Percentiles rank a stretch among this genome's conserved stretches.
Conservation (phyloP, 2,797 vertebrate genomes). For the Philypnodon macrostomus region DNA sequence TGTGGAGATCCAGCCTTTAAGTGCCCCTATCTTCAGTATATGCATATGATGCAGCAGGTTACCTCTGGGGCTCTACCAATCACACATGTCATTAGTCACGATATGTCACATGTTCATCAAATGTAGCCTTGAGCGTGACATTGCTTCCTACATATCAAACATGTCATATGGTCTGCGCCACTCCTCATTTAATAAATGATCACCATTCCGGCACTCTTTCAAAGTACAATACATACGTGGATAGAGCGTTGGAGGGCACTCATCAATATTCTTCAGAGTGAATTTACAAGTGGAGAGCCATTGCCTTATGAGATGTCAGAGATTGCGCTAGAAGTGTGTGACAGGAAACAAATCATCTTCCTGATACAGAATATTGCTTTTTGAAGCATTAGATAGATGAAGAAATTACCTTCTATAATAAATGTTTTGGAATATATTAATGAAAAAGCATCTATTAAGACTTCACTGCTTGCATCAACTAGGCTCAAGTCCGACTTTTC, state of each 20-base stretch:
- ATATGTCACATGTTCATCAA: constrained; percentile 49
- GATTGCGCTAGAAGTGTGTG: constrained; percentile 37
- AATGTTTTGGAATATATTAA: too few species aligned
- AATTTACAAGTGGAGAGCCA: constrained; percentile 47
- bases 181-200: constrained; percentile 37
- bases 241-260: constrained; percentile 27
- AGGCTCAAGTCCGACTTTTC: constrained; percentile 1
- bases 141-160: constrained; percentile 28
- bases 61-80: constrained; percentile 50
- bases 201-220: constrained; percentile 19
- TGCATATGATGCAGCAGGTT: constrained; percentile 55
- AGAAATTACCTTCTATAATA: too few species aligned
- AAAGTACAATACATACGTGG: constrained; percentile 18
- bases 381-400: too few species aligned
- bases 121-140: constrained; percentile 38
- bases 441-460: too few species aligned
- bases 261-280: constrained; percentile 53
- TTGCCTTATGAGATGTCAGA: constrained; percentile 48
- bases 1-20: constrained; percentile 38
- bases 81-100: constrained; percentile 59
- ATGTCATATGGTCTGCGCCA: constrained; percentile 29
- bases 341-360: constrained; percentile 35
- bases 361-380: too few species aligned
- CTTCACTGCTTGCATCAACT: too few species aligned
- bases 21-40: constrained; percentile 31